phyloP scores from a whole-genome alignment of 2,797 vertebrate genomes.

The Coreius guichenoti region DNA sequence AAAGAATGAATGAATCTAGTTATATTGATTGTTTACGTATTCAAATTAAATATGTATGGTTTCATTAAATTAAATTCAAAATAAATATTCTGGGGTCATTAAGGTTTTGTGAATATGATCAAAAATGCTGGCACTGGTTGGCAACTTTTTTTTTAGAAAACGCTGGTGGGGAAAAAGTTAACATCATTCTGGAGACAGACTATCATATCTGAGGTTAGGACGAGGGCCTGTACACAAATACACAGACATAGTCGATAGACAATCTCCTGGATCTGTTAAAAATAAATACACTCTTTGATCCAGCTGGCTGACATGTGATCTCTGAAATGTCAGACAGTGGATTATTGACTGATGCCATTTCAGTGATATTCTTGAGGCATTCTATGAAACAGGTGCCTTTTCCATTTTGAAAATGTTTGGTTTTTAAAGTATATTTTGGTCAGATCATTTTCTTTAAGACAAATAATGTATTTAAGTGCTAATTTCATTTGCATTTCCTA shows the following conservation, averaged over 20 bases:
- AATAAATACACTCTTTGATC: slow-evolving; percentile 38
- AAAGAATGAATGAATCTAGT: too few species aligned
- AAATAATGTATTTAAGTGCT: background rate
- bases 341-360: slow-evolving; percentile 44
- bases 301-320: slow-evolving; percentile 11
- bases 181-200: background rate
- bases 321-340: slow-evolving; percentile 47
- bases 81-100: too few species aligned
- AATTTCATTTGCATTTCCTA: background rate
- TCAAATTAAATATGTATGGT: background rate
- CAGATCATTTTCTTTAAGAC: background rate
- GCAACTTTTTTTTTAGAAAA: background rate
- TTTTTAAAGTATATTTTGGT: slow-evolving; percentile 2
- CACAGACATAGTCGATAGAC: slow-evolving; percentile 37
- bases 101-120: background rate
- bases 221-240: background rate
- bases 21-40: background rate
- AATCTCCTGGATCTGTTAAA: slow-evolving; percentile 49
- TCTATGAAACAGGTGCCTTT: background rate
- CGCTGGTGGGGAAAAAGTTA: background rate
- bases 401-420: background rate
- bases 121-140: background rate
- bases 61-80: too few species aligned
- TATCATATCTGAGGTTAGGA: slow-evolving; percentile 4
- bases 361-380: slow-evolving; percentile 10